These are phyloP conservation scores for Serilophus lunatus DNA, from an alignment of 2,113 vertebrate genomes.

Conservation along the genomic window DNA sequence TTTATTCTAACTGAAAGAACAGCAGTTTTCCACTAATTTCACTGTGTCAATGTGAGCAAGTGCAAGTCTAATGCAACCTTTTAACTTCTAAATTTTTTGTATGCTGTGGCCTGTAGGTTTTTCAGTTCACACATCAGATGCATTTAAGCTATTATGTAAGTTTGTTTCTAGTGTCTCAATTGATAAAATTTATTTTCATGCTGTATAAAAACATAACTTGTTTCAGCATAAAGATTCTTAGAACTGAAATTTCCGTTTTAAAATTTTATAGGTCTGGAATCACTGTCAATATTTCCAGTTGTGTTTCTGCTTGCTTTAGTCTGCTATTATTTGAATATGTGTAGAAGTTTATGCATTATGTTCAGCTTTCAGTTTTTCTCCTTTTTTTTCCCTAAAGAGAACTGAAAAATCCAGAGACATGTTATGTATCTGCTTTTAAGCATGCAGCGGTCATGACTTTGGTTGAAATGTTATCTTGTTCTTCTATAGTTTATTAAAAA, in stretches of 20 bases:
- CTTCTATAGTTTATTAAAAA: constrained; percentile 68
- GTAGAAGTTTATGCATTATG: constrained; percentile 1
- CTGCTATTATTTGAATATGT: constrained; percentile 19
- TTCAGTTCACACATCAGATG: background rate
- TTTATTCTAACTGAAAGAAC: background rate
- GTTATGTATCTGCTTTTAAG: constrained; percentile 48
- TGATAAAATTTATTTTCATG: background rate
- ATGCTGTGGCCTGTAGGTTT: background rate
- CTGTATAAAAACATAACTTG: background rate
- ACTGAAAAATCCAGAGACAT: background rate
- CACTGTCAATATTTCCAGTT: background rate
- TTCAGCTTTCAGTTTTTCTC: background rate
- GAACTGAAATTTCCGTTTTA: background rate
- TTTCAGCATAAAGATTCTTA: background rate
- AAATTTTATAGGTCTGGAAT: background rate
- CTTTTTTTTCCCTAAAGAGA: background rate
- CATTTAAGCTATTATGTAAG: background rate
- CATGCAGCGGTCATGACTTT: constrained; percentile 47
- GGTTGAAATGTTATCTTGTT: constrained; percentile 48
- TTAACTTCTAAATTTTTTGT: background rate
- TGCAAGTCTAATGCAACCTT: background rate
- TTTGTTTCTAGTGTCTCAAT: constrained; percentile 41
- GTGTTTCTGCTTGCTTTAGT: constrained; percentile 32
- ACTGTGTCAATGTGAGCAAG: constrained; percentile 32
- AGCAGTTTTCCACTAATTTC: constrained; percentile 34